These are phyloP conservation scores for Drosophila truncata DNA, from an alignment of 1,140 invertebrate genomes.

Conservation along the genomic window DNA sequence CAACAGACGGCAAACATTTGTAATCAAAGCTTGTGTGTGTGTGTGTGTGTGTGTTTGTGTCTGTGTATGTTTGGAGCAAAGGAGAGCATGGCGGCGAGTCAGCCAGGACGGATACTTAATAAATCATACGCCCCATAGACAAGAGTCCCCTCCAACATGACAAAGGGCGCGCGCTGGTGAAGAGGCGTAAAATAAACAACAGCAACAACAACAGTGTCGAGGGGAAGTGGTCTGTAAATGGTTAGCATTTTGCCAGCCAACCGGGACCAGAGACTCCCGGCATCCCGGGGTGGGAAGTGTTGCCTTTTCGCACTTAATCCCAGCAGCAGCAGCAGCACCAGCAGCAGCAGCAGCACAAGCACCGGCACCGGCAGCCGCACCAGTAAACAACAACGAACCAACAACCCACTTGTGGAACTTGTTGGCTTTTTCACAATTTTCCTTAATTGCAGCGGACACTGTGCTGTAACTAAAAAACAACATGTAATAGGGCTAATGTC, in stretches of 20 bases:
- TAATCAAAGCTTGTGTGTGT: slow-evolving; percentile 65
- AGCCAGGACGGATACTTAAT: slow-evolving; percentile 70
- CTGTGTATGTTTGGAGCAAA: background rate
- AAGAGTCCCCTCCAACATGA: slow-evolving; percentile 36
- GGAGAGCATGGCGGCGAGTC: slow-evolving; percentile 44
- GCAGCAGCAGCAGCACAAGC: slow-evolving; percentile 22
- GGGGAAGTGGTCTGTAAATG: slow-evolving; percentile 51
- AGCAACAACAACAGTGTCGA: background rate
- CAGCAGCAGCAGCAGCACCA: slow-evolving; percentile 29
- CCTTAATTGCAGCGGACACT: slow-evolving; percentile 75
- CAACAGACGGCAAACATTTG: slow-evolving; percentile 58
- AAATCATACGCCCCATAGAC: slow-evolving; percentile 75
- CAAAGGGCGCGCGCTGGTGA: slow-evolving; percentile 11
- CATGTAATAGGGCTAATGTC: slow-evolving; percentile 23
- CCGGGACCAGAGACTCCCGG: slow-evolving; percentile 18
- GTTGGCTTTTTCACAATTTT: slow-evolving; percentile 73
- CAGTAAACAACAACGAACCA: slow-evolving; percentile 18
- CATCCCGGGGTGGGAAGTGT: slow-evolving; percentile 34
- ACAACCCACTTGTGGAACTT: slow-evolving; percentile 74
- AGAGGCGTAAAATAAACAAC: slow-evolving; percentile 22
- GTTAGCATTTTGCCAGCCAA: slow-evolving; percentile 69
- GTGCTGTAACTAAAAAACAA: slow-evolving; percentile 34
- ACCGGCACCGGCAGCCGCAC: slow-evolving; percentile 15
- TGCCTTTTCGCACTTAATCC: slow-evolving; percentile 68
- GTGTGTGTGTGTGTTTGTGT: background rate